Evolutionary conservation across 2,113 vertebrate genomes (phyloP).

Genomic region (Trachemys scripta): DNA sequence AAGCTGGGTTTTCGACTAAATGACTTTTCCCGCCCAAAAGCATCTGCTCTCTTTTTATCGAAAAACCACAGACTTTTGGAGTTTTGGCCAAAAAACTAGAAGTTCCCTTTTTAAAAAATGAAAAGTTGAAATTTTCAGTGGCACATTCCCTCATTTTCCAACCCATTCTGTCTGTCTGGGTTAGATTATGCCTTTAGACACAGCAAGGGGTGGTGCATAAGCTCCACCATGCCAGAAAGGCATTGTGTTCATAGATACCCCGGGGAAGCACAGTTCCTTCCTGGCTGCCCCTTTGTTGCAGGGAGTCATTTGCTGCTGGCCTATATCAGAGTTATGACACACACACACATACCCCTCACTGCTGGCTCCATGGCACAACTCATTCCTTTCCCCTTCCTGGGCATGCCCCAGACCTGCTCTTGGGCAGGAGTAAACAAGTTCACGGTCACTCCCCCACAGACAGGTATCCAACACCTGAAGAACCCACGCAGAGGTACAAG

Average conservation of each 20-base stretch:
- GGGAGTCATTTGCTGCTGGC: background rate
- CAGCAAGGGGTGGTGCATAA: background rate
- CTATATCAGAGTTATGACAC: background rate
- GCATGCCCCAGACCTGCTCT: background rate
- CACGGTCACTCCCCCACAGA: too few relatives aligned
- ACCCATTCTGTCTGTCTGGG: background rate
- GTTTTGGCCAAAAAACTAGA: background rate
- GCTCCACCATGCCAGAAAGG: background rate
- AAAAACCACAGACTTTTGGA: background rate
- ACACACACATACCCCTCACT: background rate
- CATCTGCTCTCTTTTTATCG: background rate
- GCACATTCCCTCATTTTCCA: background rate
- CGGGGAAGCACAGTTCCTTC: background rate
- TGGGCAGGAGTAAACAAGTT: background rate
- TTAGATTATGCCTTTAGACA: background rate
- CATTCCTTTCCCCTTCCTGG: background rate
- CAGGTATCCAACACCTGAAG: too few relatives aligned
- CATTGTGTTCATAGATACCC: too few relatives aligned
- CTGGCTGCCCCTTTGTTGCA: background rate
- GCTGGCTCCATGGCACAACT: background rate
- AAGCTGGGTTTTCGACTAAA: background rate
- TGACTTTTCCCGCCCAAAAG: background rate
- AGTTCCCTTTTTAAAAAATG: background rate
- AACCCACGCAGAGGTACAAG: too few relatives aligned
- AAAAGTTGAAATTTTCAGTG: background rate